Base-by-base conservation (phyloP, 2,888 invertebrate genomes). In the Coelogynopora nodosa region DNA sequence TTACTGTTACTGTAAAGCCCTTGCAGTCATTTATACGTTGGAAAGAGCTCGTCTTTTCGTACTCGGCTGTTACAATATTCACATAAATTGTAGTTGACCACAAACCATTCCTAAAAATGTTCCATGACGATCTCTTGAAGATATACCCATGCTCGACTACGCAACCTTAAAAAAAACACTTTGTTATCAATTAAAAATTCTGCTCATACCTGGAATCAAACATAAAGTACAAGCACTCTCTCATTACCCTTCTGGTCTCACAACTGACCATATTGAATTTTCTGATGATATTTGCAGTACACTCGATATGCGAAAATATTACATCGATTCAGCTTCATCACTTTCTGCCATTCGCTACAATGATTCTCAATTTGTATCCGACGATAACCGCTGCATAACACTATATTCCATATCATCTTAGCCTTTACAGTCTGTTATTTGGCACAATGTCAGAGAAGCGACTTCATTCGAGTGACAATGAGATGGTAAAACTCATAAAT, bases 71-170 rank as follows among this genome's bases (percentile, higher is more conserved):
- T n/a, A 67, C 18, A 87, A 88, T 27, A 83, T 88, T 2, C 49
- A 49, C 49, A 10, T 82, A 67, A n/a, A 30, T 88, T 13, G 88
- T 84, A n/a, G 86, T 88, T 26, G 87, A 88, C 74, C 86, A 88
- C 87, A 88, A 88, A 67, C 86, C 87, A 5, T 29, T 88, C 23
- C 88, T 88, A 1, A 88, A 88, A 80, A 30, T 88, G 26, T 84
- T 88, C 26, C 81, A 85, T 13, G 87, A 88, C 86, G 86, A 28
- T 86, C 85, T 13, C 87, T 88, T n/a, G 87, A 88, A 67, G 82
- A 85, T 23, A 88, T 87, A 13, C 27, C 85, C 30, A 88, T 49
- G 49, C 31, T 5, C 29, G 29, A 2, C 29, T 83, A 27, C 29
- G 84, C 2, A 83, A n/a, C 84, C 84, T 83, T 13, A 83, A 83